Evolutionary conservation across 1,140 invertebrate species (phyloP).

Genomic region (Leptoteleia sp.): DNA sequence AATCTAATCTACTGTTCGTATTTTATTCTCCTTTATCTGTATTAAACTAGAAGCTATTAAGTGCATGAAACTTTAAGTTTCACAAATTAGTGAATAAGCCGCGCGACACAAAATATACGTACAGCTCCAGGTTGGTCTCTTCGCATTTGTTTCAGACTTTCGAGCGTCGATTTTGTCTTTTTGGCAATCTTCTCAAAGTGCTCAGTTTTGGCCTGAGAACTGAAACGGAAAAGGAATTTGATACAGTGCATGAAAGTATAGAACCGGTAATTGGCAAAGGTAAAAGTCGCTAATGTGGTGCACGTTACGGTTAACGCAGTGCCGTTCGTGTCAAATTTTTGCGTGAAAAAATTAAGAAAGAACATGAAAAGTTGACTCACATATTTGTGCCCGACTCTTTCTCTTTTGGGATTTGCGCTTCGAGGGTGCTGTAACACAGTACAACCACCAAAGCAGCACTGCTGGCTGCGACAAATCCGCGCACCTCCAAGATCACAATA

Average conservation of each 20-base stretch:
- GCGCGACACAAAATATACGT: conserved; percentile 53
- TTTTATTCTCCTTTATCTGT: too few relatives aligned
- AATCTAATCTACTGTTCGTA: too few relatives aligned
- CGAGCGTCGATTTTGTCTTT: conserved; percentile 67
- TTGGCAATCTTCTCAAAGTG: conserved; percentile 71
- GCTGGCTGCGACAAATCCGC: conserved; percentile 77
- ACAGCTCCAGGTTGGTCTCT: conserved; percentile 76
- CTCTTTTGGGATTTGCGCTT: conserved; percentile 71
- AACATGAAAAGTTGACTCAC: conserved; percentile 56
- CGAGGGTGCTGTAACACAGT: conserved; percentile 75
- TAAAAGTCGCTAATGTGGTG: conserved; percentile 17
- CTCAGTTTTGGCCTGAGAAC: conserved; percentile 67
- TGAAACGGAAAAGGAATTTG: conserved; percentile 58
- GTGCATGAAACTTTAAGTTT: too few relatives aligned
- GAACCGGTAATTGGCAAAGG: conserved; percentile 20
- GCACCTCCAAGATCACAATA: conserved; percentile 74
- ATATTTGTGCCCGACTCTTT: conserved; percentile 48
- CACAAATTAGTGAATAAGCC: too few relatives aligned
- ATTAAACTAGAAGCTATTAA: too few relatives aligned
- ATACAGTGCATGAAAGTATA: conserved; percentile 8
- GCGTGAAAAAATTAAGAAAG: not conserved
- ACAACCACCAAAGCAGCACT: conserved; percentile 77
- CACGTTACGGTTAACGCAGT: conserved; percentile 35
- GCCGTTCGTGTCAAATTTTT: conserved; percentile 1
- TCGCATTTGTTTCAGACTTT: conserved; percentile 69